Evolutionary conservation across 2,888 invertebrate genomes (phyloP), one percentile per base, ranked within the genome.

Genomic region (Drepanosiphum platanoidis): DNA sequence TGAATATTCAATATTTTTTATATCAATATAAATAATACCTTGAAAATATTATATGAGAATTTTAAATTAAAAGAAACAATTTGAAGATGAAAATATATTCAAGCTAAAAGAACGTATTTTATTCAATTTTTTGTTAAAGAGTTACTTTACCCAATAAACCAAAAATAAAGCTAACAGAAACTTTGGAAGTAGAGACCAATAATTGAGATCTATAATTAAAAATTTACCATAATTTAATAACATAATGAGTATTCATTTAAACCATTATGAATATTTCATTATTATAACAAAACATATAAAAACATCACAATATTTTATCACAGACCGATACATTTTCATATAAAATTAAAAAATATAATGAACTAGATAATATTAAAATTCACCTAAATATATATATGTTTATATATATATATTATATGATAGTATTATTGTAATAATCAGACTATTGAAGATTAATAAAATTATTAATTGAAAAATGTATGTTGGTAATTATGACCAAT

Each of bases 221-320:
- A 15, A 34, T 70, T 70, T 34, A n/a, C 27, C 22, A 70, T 27
- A 80, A 46, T 7, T 42, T 46, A 79, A 42, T 3, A 66, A 68
- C 42, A 70, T 34, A 52, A 52, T 58, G 27, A 80, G 52, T 70
- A 80, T 52, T 52, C 30, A 30, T 15, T 34, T 70, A 22, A 36
- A 46, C 27, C 36, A 70, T 27, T 4, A 32, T 66, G 32, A 34
- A 46, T 66, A 68, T 46, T 66, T 79, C 42, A 79, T 66, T 32
- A 46, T 68, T 18, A 68, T 36, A 80, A 80, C 18, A 36, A 13
- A 30, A 64, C 11, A 13, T 34, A 68, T 61, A 39, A 64, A 64
- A 7, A 39, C 71, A 82, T 83, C 83, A 83, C 66, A 34, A 64
- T 34, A 83, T 46, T 66, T 42, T 66, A 83, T 83, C 66, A 83